Conservation (phyloP, 2,888 invertebrate genomes). For the Ischnura elegans region DNA sequence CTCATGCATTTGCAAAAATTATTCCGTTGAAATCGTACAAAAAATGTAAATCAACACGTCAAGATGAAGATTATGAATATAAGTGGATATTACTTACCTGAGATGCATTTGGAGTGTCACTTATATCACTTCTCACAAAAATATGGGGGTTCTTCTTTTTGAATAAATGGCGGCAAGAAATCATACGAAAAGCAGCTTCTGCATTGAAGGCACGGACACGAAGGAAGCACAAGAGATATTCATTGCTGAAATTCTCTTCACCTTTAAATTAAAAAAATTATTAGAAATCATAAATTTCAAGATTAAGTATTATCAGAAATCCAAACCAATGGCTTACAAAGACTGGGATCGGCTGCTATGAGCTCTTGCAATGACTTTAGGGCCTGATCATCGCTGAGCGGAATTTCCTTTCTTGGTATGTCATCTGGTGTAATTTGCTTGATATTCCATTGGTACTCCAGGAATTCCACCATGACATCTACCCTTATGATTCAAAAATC, state of each 20-base stretch:
- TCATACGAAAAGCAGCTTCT: constrained; percentile 52
- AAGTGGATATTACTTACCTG: background rate
- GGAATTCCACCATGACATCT: constrained; percentile 55
- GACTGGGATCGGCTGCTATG: constrained; percentile 8
- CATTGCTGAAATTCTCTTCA: constrained; percentile 41
- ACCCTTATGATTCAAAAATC: background rate
- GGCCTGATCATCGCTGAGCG: constrained; percentile 36
- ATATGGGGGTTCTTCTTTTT: constrained; percentile 35
- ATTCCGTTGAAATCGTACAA: too few species aligned
- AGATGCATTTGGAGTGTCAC: background rate
- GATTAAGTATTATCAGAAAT: background rate
- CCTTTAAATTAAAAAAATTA: background rate
- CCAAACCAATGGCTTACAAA: background rate
- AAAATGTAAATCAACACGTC: too few species aligned
- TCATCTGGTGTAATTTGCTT: constrained; percentile 28
- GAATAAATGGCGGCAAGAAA: constrained; percentile 41
- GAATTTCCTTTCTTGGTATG: constrained; percentile 14
- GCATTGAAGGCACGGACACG: constrained; percentile 42
- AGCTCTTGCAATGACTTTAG: background rate
- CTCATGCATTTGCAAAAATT: too few species aligned
- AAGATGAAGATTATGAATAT: too few species aligned
- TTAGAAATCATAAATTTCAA: background rate
- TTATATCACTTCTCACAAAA: constrained; percentile 25
- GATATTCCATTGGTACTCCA: constrained; percentile 58
- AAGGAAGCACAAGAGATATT: constrained; percentile 33